Evolutionary conservation across 2,113 vertebrate species (phyloP).

Genomic region (Chamaea fasciata): DNA sequence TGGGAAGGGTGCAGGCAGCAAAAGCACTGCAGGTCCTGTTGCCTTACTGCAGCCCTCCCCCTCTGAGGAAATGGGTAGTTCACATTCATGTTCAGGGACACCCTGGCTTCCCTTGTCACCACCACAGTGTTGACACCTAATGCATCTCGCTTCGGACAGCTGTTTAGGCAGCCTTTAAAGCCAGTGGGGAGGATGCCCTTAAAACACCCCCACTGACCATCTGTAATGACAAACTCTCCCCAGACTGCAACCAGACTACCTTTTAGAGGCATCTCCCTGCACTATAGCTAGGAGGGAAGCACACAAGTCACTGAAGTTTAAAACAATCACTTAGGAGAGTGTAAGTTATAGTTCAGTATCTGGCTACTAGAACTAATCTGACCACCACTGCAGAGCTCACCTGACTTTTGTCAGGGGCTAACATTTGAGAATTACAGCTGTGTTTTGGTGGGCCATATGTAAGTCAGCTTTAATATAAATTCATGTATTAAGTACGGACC

Average conservation of each 20-base stretch:
- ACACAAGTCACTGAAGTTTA: not conserved
- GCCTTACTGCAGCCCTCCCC: not conserved
- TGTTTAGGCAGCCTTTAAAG: not conserved
- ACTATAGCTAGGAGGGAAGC: not conserved
- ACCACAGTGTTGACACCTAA: not conserved
- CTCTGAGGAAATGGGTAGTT: not conserved
- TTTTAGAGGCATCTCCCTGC: not conserved
- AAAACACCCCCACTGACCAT: not conserved
- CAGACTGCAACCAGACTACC: not conserved
- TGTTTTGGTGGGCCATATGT: not conserved
- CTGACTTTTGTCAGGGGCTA: not conserved
- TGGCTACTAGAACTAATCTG: not conserved
- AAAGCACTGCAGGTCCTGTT: not conserved
- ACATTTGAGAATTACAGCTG: not conserved
- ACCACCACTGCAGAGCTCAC: not conserved
- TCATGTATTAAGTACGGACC: not conserved
- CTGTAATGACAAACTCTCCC: not conserved
- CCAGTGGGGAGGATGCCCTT: not conserved
- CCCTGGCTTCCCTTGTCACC: not conserved
- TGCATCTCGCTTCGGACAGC: fast-evolving
- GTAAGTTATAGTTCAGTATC: not conserved
- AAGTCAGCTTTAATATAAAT: not conserved
- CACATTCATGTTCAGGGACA: not conserved
- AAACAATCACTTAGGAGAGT: not conserved
- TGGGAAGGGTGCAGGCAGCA: not conserved